Base-by-base conservation (phyloP, 2,797 vertebrate species). In the Gorsachius magnificus region DNA sequence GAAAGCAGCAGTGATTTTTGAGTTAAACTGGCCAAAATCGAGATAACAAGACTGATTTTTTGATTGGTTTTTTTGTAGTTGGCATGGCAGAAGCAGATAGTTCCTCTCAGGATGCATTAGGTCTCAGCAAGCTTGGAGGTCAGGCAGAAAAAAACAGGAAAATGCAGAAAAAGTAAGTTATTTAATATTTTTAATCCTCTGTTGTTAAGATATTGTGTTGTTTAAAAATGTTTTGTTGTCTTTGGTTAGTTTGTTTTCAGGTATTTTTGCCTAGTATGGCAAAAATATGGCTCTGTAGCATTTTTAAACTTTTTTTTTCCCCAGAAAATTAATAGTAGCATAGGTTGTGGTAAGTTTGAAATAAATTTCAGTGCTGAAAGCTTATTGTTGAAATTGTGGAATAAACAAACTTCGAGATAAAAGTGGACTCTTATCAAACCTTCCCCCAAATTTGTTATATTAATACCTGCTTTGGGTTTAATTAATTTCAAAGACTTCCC, bases 81-180 rank as follows among this genome's bases (percentile, higher is more conserved):
- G 99, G 98, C 11, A 97, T 98, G 43, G 98, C 98, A 11, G 99
- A 99, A 90, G 97, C 97, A 29, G 99, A 99, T 51, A 96, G 90
- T 81, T 98, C 98, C 69, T 98, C 99, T 60, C 99, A 98, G 91
- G 99, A 99, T 28, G 98, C 98, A 19, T 92, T 99, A 82, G 99
- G 98, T 18, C 98, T 99, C 95, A 98, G 98, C 79, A 99, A 99
- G 48, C 97, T 99, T 51, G 99, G 99, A 58, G 99, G 98, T 54
- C 99, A 99, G 43, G 99, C 99, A 16, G 99, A 99, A 91, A 99
- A 99, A 96, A 99, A 98, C 96, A 97, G 99, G 78, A 99, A 99
- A 97, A 98, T 99, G 94, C 99, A 99, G 97, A 99, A 99, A 96
- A 99, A 99, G 99, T 99, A 98, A 98, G 99, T 97, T 69, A 65